Percentiles rank a stretch among this genome's conserved stretches.
These are phyloP conservation scores for Pituophis catenifer DNA, from an alignment of 2,113 vertebrate species.

Conservation along the genomic window DNA sequence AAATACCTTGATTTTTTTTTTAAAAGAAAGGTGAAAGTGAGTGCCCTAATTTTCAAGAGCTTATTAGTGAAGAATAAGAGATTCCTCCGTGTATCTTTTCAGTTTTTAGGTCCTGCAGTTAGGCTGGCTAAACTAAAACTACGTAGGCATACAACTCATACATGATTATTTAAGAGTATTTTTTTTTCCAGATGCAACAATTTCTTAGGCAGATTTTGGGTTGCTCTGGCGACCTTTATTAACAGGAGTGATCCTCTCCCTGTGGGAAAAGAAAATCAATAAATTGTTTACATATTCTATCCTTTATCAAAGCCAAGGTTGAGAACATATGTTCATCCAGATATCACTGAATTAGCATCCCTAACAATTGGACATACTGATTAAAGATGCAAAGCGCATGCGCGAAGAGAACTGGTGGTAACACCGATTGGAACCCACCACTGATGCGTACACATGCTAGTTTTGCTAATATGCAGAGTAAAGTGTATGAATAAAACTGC, in stretches of 20 bases:
- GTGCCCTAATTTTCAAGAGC: neutral
- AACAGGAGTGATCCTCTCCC: slow-evolving; percentile 59
- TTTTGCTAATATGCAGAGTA: no score
- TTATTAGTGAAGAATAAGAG: neutral
- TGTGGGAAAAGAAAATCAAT: slow-evolving; percentile 42
- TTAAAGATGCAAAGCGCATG: neutral
- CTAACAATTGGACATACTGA: neutral
- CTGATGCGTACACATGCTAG: no score
- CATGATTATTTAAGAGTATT: neutral
- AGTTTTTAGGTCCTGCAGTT: neutral
- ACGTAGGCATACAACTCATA: neutral
- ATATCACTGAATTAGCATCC: neutral
- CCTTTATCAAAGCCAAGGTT: neutral
- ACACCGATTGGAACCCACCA: no score
- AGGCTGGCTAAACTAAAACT: neutral
- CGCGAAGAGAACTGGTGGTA: no score
- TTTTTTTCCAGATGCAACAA: neutral
- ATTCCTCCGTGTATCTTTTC: neutral
- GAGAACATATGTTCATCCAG: neutral
- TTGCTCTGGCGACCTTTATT: slow-evolving; percentile 22
- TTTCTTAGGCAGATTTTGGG: neutral
- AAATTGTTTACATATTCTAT: neutral
- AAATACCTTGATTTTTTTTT: neutral
- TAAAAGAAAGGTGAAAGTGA: accelerated
- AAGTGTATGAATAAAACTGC: no score